Evolutionary conservation across 2,797 vertebrate species (phyloP), one percentile per base, ranked within the genome.

Genomic region (Chanos chanos): DNA sequence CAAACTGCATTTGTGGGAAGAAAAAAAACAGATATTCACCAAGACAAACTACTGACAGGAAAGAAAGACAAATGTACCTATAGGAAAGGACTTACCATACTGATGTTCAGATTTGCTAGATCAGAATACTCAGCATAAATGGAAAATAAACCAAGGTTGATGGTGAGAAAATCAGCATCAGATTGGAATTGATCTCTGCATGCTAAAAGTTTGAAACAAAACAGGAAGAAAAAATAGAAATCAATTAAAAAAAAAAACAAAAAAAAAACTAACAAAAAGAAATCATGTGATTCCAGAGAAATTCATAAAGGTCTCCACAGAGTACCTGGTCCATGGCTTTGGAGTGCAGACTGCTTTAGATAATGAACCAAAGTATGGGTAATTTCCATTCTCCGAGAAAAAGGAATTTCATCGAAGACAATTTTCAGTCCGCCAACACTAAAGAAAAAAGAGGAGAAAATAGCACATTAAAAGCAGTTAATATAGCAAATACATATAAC

Each of bases 131-230:
- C 18, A 25, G 39, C 1, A 21, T 44, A 16, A 4, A 13, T 6
- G 47, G 47, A 66, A 56, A 76, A 81, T 18, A 53, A 61, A 27
- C 73, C 79, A 12, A 80, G 12, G 61, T 83, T 75, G 44, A 9
- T 7, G 6, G 37, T 18, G 16, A 81, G 34, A 74, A 71, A 81
- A 6, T 77, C 59, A 4, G 31, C 56, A 13, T 79, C 72, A 28
- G 18, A 76, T 12, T 33, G 5, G 37, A 50, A 68, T 28, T 33
- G 21, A 22, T 16, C 21, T 36, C 62, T 71, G 59, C 81, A 82
- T 62, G 4, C 78, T 82, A 31, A 1, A 54, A 3, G 3, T 36
- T 9, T 4, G 21, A 36, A 5, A 13, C 15, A 52, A 4, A 5
- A 4, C 12, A 2, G 3, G 15, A n/a, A 33, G 9, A 28, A 15